Evolutionary conservation across 2,888 invertebrate genomes (phyloP), one percentile per base, ranked within the genome.

Genomic region (Calephelis perditalis): DNA sequence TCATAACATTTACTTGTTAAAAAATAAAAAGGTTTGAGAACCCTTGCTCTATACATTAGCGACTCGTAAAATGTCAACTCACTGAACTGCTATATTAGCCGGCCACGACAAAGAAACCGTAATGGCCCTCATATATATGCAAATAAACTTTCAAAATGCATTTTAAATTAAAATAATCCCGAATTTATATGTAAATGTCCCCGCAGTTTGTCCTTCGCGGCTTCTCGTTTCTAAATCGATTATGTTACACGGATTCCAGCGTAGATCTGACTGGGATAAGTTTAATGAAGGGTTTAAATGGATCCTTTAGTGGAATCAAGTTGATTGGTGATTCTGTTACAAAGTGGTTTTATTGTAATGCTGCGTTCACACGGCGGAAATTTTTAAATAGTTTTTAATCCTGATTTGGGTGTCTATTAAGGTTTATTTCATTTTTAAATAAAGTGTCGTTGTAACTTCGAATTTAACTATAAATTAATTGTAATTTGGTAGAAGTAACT

Each of bases 111-210:
- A 85, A 86, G 81, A 84, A 86, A 82, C 82, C 73, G 77, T 84
- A 83, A 85, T 83, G 77, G 77, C 63, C 76, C 81, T 82, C 81
- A 83, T 87, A 83, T 86, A 86, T 78, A 89, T 88, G 88, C 82
- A 82, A 88, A 88, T 88, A 85, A 79, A 84, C 81, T 82, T 79
- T 78, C 77, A 73, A 79, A 86, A 86, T 86, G 87, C 85, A 81
- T 82, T 86, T 82, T 77, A 86, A 87, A 88, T 88, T 88, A 89
- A 87, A 87, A 86, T 86, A 85, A 88, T 86, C 84, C 84, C 78
- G 74, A 87, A 87, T 87, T 86, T 87, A 86, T 84, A 89, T 88
- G 89, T 82, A 82, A 89, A 87, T 76, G 80, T 83, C 82, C 82
- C 86, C 86, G 83, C 85, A 82, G 77, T 85, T 83, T 81, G 86